Percentiles rank a stretch among this genome's conserved stretches.
phyloP scores from a whole-genome alignment of 2,888 invertebrate genomes.

The Hoplodrina ambigua region DNA sequence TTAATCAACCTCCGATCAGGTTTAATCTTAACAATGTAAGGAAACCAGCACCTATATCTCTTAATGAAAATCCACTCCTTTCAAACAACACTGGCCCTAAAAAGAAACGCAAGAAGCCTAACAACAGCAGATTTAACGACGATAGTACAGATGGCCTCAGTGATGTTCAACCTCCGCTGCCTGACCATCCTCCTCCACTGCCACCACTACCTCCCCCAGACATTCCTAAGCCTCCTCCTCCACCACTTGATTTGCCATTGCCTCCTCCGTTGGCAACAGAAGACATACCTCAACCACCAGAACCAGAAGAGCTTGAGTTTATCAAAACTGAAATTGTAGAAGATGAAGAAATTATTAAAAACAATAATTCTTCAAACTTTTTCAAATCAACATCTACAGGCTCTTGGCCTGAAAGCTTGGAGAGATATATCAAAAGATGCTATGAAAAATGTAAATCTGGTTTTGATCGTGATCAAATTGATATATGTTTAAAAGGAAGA shows the following conservation, averaged over 20 bases:
- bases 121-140: conserved; percentile 90
- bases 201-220: conserved; percentile 89
- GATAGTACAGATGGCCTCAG: conserved; percentile 58
- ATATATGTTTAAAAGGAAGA: conserved; percentile 98
- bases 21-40: conserved; percentile 85
- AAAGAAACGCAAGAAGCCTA: conserved; percentile 94
- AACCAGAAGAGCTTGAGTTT: conserved; percentile 70
- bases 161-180: conserved; percentile 87
- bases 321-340: conserved; percentile 65
- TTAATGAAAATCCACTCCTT: conserved; percentile 84
- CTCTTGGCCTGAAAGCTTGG: conserved; percentile 94
- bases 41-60: conserved; percentile 81
- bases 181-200: conserved; percentile 89
- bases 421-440: conserved; percentile 97
- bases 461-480: conserved; percentile 98
- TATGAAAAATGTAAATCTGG: conserved; percentile 97
- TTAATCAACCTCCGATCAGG: conserved; percentile 85
- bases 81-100: conserved; percentile 90
- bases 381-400: conserved; percentile 85
- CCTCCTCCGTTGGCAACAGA: conserved; percentile 86
- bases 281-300: conserved; percentile 82
- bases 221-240: conserved; percentile 79
- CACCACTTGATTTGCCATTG: conserved; percentile 80
- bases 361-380: conserved; percentile 76
- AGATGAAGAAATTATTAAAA: conserved; percentile 71